phyloP scores from a whole-genome alignment of 2,888 invertebrate genomes.

The Drosophila kuntzei region DNA sequence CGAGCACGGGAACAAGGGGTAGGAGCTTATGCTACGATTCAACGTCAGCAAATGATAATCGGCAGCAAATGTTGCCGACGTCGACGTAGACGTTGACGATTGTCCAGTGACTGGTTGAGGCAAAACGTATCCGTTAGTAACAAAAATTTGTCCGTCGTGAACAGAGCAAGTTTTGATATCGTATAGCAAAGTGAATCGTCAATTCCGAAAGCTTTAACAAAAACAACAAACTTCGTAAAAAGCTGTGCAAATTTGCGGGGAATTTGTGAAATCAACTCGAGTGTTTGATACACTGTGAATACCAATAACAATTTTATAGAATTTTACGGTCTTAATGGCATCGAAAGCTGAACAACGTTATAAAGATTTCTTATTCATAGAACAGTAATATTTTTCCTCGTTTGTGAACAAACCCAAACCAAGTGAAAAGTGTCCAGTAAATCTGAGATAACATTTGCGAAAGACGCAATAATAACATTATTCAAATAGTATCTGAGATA shows the following conservation, averaged over 20 bases:
- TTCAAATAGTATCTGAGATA: conserved; percentile 53
- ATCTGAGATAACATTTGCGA: conserved; percentile 47
- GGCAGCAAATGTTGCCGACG: conserved; percentile 9
- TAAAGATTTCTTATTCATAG: conserved; percentile 82
- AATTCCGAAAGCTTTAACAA: conserved; percentile 42
- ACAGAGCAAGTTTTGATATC: conserved; percentile 58
- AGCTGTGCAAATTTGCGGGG: conserved; percentile 57
- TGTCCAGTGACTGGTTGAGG: conserved; percentile 51
- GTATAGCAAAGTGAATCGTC: conserved; percentile 39
- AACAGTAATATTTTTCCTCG: conserved; percentile 57
- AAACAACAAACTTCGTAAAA: conserved; percentile 27
- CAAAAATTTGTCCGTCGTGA: conserved; percentile 72
- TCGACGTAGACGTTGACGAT: conserved; percentile 18
- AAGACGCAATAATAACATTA: conserved; percentile 47
- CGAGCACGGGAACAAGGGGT: background rate
- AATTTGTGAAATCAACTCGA: conserved; percentile 63
- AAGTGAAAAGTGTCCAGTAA: conserved; percentile 32
- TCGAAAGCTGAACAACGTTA: conserved; percentile 73
- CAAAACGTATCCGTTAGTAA: conserved; percentile 64
- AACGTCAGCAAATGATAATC: conserved; percentile 24
- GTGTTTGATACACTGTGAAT: conserved; percentile 29
- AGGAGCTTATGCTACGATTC: background rate
- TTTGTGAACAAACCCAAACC: conserved; percentile 31
- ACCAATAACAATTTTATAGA: conserved; percentile 10
- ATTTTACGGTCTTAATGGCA: conserved; percentile 74